These are phyloP conservation scores for Anomalospiza imberbis DNA, from an alignment of 2,797 vertebrate species.

Conservation along the genomic window DNA sequence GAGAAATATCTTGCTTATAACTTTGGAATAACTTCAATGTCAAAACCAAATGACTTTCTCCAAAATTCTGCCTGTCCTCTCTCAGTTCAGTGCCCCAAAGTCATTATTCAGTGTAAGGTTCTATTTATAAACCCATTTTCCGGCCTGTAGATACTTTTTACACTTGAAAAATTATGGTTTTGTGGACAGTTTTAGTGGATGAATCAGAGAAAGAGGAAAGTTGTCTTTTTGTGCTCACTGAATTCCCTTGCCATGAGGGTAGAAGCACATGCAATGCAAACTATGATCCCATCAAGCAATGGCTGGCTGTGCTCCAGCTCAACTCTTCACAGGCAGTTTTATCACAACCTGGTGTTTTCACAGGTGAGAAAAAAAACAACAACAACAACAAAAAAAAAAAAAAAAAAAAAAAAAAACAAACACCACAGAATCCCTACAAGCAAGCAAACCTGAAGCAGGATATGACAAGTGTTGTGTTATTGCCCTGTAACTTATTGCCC, in stretches of 20 bases:
- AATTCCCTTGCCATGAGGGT: background rate
- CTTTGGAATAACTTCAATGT: constrained; percentile 67
- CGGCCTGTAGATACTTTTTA: constrained; percentile 30
- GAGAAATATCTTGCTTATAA: constrained; percentile 64
- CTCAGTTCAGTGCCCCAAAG: constrained; percentile 49
- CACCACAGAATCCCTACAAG: background rate
- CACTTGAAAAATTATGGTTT: constrained; percentile 52
- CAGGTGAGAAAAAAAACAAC: background rate
- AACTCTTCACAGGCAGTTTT: constrained; percentile 1
- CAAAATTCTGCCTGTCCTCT: constrained; percentile 44
- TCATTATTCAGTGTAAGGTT: constrained; percentile 47
- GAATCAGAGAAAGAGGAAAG: constrained; percentile 33
- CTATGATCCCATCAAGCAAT: background rate
- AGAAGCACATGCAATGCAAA: background rate
- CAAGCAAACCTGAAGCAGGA: constrained; percentile 17
- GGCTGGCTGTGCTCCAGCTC: constrained; percentile 14
- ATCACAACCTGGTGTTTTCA: constrained; percentile 49
- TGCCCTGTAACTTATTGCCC: background rate
- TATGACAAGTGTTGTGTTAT: background rate
- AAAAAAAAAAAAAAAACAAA: background rate
- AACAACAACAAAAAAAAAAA: background rate
- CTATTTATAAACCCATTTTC: constrained; percentile 56
- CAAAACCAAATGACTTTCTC: constrained; percentile 61
- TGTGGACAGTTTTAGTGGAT: constrained; percentile 42
- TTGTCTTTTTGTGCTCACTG: constrained; percentile 43